These are phyloP conservation scores for Mesorhabditis belari DNA, from an alignment of 2,888 invertebrate genomes.

Conservation along the genomic window DNA sequence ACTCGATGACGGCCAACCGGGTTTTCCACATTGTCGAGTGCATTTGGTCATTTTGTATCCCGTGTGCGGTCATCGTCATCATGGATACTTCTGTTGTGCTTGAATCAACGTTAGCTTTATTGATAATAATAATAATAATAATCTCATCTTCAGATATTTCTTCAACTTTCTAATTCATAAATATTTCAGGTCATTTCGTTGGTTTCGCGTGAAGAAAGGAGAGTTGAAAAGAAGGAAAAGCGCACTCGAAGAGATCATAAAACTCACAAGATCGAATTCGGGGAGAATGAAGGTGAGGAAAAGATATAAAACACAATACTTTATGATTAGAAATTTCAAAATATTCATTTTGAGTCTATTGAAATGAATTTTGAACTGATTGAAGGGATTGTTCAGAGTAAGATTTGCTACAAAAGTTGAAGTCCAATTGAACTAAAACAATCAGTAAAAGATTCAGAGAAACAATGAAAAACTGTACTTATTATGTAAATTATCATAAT, in stretches of 20 bases:
- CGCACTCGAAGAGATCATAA: constrained; percentile 18
- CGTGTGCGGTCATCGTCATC: constrained; percentile 15
- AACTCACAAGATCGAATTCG: constrained; percentile 13
- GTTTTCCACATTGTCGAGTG: constrained; percentile 18
- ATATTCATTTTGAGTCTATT: neutral
- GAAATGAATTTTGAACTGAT: neutral
- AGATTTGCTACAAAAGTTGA: no score
- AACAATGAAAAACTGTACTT: no score
- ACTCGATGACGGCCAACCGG: constrained; percentile 12
- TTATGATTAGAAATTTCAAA: neutral
- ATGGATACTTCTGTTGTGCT: constrained; percentile 18
- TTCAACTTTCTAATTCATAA: neutral
- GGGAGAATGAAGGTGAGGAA: constrained; percentile 10
- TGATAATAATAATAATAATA: neutral
- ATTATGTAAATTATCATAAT: no score
- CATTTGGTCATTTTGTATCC: constrained; percentile 21
- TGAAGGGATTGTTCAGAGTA: neutral
- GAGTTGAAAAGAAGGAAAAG: constrained; percentile 8
- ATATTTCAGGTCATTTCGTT: constrained; percentile 1
- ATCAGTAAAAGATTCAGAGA: no score
- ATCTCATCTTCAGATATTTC: neutral
- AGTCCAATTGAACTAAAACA: no score
- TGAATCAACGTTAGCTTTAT: constrained; percentile 11
- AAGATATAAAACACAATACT: neutral
- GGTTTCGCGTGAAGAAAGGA: constrained; percentile 2